These are phyloP conservation scores for Phragmatobia fuliginosa DNA, from an alignment of 2,888 invertebrate species.

Conservation along the genomic window DNA sequence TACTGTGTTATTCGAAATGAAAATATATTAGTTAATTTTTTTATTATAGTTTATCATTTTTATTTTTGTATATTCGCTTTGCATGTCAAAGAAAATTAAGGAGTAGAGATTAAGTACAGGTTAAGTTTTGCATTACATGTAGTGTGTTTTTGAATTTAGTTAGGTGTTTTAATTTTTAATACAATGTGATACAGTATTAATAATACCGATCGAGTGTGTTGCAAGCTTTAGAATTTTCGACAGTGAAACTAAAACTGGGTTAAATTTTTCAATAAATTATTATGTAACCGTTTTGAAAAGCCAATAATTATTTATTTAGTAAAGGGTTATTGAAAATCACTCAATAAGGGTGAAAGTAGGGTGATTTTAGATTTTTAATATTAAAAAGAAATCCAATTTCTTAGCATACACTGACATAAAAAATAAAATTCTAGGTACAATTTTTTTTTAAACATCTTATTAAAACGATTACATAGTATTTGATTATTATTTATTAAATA, in stretches of 20 bases:
- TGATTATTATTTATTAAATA: constrained; percentile 5
- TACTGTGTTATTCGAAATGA: neutral
- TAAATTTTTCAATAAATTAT: neutral
- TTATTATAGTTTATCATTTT: constrained; percentile 6
- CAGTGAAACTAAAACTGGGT: neutral
- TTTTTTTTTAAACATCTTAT: neutral
- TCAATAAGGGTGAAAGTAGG: too few species aligned
- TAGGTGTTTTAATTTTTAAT: constrained; percentile 9
- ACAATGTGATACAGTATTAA: constrained; percentile 13
- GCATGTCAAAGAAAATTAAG: neutral
- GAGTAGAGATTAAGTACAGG: constrained; percentile 2
- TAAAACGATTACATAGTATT: constrained; percentile 3
- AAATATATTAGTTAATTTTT: constrained; percentile 6
- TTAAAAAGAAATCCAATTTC: too few species aligned
- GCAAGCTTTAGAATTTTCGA: neutral
- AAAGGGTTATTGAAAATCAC: too few species aligned
- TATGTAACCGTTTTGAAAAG: neutral
- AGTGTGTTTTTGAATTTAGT: constrained; percentile 7
- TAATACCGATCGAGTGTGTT: neutral
- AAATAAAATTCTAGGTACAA: neutral
- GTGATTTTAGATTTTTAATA: too few species aligned
- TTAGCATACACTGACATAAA: too few species aligned
- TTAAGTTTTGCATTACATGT: constrained; percentile 13
- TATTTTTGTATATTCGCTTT: neutral
- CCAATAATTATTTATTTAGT: too few species aligned